Percentiles rank a stretch among this genome's conserved stretches.
These are phyloP conservation scores for Cebus imitator DNA, from an alignment of 2,113 vertebrate genomes.

Conservation along the genomic window DNA sequence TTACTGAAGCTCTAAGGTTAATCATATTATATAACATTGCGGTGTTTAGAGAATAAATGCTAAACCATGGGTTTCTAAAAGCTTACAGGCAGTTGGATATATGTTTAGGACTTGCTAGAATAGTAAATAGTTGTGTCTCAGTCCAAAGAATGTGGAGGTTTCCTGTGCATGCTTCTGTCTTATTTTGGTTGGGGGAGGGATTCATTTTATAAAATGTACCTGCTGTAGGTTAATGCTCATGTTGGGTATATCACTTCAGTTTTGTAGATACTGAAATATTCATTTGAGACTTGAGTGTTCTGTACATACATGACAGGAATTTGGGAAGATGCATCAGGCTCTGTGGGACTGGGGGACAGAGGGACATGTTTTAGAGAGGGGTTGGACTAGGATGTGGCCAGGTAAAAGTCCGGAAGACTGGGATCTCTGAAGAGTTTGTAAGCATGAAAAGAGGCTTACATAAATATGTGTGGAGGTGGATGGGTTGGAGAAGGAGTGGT, in stretches of 20 bases:
- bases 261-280: neutral
- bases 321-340: neutral
- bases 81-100: neutral
- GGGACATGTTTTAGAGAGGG: neutral
- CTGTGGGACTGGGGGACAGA: neutral
- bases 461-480: neutral
- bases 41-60: neutral
- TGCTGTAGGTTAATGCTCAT: constrained; percentile 35
- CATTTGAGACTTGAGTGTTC: neutral
- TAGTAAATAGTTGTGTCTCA: neutral
- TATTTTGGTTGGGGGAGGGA: neutral
- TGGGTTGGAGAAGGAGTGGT: neutral
- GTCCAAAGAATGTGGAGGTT: neutral
- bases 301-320: neutral
- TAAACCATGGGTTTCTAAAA: neutral
- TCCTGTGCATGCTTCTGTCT: neutral
- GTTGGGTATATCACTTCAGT: neutral
- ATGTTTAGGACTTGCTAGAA: neutral
- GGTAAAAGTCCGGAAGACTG: neutral
- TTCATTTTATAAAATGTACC: constrained; percentile 49
- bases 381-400: rapidly evolving
- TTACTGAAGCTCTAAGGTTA: neutral
- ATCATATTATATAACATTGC: constrained; percentile 14
- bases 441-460: neutral
- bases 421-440: neutral